phyloP scores from a whole-genome alignment of 2,797 vertebrate genomes.

The Hydrophis major region DNA sequence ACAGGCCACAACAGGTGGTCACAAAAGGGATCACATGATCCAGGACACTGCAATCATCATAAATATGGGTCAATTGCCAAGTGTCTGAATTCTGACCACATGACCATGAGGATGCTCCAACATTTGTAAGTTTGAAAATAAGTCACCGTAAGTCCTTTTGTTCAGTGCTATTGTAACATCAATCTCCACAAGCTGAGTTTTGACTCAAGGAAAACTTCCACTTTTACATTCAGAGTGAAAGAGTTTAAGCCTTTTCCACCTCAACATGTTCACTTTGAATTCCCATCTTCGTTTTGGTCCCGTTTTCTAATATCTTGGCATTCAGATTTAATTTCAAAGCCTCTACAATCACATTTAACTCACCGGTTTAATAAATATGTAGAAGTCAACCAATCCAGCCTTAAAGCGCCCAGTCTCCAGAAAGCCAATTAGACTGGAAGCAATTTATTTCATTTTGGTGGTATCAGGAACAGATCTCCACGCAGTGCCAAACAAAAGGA shows the following conservation, averaged over 20 bases:
- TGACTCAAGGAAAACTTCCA: not conserved
- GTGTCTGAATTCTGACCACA: no score
- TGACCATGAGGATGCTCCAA: no score
- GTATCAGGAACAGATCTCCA: slow-evolving; percentile 1
- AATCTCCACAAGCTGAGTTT: not conserved
- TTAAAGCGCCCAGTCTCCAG: not conserved
- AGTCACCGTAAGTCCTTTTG: not conserved
- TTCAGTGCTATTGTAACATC: no score
- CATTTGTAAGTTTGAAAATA: no score
- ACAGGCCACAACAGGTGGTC: no score
- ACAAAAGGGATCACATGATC: no score
- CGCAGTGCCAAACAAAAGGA: slow-evolving; percentile 12
- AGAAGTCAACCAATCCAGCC: not conserved
- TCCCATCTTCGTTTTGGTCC: not conserved
- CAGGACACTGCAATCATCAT: no score
- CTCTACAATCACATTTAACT: not conserved
- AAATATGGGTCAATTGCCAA: no score
- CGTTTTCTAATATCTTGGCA: not conserved
- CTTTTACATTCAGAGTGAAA: not conserved
- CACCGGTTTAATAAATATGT: not conserved
- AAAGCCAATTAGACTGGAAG: slow-evolving; percentile 27
- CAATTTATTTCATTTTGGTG: slow-evolving; percentile 32
- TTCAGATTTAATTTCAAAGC: not conserved
- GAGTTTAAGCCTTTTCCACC: not conserved
- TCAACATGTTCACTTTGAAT: not conserved